Percentiles rank a stretch among this genome's conserved stretches.
Evolutionary conservation across 2,797 vertebrate species (phyloP).

Genomic region (Argentina silus): DNA sequence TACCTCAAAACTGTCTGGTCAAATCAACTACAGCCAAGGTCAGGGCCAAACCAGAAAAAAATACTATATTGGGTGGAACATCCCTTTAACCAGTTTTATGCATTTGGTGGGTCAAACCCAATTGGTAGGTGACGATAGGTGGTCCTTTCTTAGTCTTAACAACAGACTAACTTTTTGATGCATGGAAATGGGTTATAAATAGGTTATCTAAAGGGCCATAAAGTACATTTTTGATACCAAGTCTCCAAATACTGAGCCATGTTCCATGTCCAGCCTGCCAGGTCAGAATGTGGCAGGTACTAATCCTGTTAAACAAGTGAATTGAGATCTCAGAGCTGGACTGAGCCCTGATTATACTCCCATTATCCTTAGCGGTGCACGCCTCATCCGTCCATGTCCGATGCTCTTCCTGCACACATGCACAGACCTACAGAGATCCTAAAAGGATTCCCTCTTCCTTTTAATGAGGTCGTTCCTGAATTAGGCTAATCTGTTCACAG

Average conservation of each 20-base stretch:
- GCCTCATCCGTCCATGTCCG: conserved; percentile 41
- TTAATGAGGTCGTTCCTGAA: conserved; percentile 56
- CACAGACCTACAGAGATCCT: conserved; percentile 57
- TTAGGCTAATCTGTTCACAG: conserved; percentile 71
- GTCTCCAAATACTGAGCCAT: neutral
- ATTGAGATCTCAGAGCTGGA: conserved; percentile 58
- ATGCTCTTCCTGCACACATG: conserved; percentile 46
- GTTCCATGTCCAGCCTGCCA: conserved; percentile 24
- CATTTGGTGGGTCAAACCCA: no score
- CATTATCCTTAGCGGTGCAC: conserved; percentile 63
- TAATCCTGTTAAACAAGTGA: conserved; percentile 68
- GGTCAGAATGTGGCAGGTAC: conserved; percentile 60
- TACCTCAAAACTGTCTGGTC: no score
- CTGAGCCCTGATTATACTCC: conserved; percentile 73
- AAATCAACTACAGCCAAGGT: no score
- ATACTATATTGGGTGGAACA: no score
- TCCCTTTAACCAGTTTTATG: no score
- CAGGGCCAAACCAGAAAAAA: no score
- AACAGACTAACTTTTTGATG: no score
- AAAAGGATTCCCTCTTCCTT: conserved; percentile 62
- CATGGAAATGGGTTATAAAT: no score
- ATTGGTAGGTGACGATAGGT: no score
- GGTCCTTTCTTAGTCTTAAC: no score
- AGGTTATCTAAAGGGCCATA: no score
- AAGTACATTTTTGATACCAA: no score